Conservation (phyloP, 2,113 vertebrate genomes). For the Ovibos moschatus region DNA sequence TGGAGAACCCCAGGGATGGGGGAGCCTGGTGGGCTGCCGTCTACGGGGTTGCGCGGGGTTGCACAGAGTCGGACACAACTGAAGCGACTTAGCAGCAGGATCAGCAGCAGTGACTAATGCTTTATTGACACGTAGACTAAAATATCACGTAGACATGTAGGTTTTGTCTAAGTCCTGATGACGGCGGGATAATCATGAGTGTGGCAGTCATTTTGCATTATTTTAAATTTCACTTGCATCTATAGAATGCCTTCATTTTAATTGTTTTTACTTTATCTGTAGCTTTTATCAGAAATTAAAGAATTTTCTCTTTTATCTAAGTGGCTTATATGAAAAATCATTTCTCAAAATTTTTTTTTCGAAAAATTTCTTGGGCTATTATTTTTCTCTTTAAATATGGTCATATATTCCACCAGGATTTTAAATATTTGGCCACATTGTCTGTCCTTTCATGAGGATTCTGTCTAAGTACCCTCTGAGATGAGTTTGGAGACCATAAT, state of each 20-base stretch:
- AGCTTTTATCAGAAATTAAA: not conserved
- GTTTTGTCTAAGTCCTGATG: not conserved
- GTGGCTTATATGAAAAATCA: not conserved
- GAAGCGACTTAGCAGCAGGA: no score
- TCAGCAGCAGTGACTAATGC: not conserved
- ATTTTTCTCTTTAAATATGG: not conserved
- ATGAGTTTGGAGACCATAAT: not conserved
- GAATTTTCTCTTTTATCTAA: constrained; percentile 6
- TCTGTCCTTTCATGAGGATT: not conserved
- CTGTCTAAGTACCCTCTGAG: not conserved
- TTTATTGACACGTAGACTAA: not conserved
- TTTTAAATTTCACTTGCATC: not conserved
- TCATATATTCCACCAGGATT: not conserved
- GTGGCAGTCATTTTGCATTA: not conserved
- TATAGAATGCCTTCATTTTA: not conserved
- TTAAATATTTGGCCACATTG: not conserved
- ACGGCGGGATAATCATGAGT: not conserved
- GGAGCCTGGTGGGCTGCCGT: no score
- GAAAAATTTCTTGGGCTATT: not conserved
- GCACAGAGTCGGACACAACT: no score
- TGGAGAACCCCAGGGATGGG: no score
- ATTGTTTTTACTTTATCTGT: not conserved
- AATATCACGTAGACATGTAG: not conserved
- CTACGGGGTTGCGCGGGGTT: no score
- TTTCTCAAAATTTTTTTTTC: not conserved